A percentile compares a stretch with the other conserved stretches of the same genome.
phyloP scores from a whole-genome alignment of 1,140 invertebrate species.

The Colletes gigas region DNA sequence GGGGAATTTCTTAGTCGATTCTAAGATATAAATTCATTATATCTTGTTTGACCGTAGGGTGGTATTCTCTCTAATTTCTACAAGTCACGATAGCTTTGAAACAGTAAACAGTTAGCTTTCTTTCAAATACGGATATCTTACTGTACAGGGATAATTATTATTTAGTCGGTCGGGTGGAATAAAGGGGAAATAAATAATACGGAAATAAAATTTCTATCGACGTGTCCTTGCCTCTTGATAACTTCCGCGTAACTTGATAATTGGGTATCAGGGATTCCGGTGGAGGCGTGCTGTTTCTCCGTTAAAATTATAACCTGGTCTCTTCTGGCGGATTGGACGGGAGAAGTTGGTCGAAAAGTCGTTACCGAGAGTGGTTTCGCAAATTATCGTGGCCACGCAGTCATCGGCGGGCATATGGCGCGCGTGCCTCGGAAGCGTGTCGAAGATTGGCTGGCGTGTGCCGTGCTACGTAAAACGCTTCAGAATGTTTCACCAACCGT shows the following conservation, averaged over 20 bases:
- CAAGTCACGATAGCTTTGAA: too few species aligned
- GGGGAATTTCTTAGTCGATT: too few species aligned
- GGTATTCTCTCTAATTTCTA: too few species aligned
- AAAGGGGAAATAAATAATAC: too few species aligned
- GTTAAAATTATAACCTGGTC: neutral
- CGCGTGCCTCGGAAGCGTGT: slow-evolving; percentile 63
- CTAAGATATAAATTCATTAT: too few species aligned
- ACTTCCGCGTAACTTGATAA: slow-evolving; percentile 10
- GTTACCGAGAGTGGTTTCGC: slow-evolving; percentile 69
- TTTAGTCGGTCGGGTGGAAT: too few species aligned
- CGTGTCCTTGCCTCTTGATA: neutral
- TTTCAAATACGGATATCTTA: too few species aligned
- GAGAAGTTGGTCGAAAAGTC: slow-evolving; percentile 34
- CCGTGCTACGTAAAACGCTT: slow-evolving; percentile 43
- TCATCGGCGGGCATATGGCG: slow-evolving; percentile 65
- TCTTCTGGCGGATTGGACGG: neutral
- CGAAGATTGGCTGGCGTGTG: slow-evolving; percentile 64
- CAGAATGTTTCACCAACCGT: slow-evolving; percentile 53
- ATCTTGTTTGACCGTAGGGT: too few species aligned
- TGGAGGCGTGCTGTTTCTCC: neutral
- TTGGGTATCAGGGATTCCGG: neutral
- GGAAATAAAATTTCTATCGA: too few species aligned
- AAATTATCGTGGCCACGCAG: slow-evolving; percentile 68
- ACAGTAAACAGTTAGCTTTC: too few species aligned
- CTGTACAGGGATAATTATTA: too few species aligned